Conservation (phyloP, 2,888 invertebrate species). For the Heterodera filipjevi region DNA sequence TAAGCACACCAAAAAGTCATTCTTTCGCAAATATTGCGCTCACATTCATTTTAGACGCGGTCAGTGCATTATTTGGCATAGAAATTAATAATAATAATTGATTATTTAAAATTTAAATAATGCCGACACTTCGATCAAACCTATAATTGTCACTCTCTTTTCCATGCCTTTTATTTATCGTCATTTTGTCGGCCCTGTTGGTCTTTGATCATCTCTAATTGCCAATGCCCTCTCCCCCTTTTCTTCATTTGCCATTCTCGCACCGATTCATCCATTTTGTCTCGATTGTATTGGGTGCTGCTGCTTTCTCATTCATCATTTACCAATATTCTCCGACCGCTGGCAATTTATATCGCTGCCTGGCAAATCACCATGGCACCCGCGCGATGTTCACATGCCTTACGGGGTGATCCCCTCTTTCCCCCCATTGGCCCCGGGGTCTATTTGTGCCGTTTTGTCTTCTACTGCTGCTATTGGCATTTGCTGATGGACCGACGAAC, state of each 20-base stretch:
- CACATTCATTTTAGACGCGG: background rate
- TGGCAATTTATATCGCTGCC: background rate
- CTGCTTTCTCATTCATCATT: background rate
- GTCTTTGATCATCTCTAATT: too few relatives aligned
- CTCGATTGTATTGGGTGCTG: background rate
- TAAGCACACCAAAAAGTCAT: background rate
- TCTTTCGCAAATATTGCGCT: background rate
- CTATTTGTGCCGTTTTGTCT: background rate
- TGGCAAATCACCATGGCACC: slow-evolving; percentile 20
- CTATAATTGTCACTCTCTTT: background rate
- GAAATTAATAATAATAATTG: too few relatives aligned
- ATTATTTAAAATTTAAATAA: too few relatives aligned
- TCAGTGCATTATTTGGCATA: background rate
- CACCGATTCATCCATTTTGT: background rate
- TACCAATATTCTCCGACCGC: background rate
- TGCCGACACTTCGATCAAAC: too few relatives aligned
- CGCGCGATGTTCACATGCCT: slow-evolving; percentile 4
- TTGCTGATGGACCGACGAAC: background rate
- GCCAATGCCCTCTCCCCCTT: too few relatives aligned
- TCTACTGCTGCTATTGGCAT: too few relatives aligned
- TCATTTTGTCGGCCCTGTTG: background rate
- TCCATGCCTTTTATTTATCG: background rate
- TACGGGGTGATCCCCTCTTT: background rate
- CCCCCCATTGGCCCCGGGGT: background rate
- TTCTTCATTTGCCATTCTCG: too few relatives aligned